Evolutionary conservation across 2,797 vertebrate genomes (phyloP).

Genomic region (Leuciscus waleckii): DNA sequence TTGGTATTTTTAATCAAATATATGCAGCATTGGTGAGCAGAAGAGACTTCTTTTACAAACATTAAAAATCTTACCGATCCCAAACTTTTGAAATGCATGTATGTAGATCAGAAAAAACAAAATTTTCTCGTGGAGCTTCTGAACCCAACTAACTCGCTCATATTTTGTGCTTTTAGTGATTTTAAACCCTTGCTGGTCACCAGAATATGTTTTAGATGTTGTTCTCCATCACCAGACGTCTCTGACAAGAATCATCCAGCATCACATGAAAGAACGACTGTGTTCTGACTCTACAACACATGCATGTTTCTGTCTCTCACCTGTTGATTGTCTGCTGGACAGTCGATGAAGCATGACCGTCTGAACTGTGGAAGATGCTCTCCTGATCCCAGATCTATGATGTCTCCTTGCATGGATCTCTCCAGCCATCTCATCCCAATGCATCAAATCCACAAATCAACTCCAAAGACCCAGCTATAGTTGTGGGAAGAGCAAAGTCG

Average conservation of each 20-base stretch:
- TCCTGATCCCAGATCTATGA: constrained; percentile 62
- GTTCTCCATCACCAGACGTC: neutral
- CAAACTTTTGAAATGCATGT: neutral
- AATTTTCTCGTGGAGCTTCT: too few species aligned
- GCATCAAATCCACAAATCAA: constrained; percentile 12
- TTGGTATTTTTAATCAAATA: too few species aligned
- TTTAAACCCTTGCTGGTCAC: neutral
- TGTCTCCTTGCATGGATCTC: constrained; percentile 69
- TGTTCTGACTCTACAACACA: too few species aligned
- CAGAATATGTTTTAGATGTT: neutral
- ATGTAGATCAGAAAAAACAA: too few species aligned
- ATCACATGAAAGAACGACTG: neutral
- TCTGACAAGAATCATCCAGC: neutral
- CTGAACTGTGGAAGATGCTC: constrained; percentile 13
- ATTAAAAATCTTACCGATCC: too few species aligned
- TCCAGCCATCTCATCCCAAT: constrained; percentile 68
- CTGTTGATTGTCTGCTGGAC: constrained; percentile 29
- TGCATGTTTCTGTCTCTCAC: constrained; percentile 41
- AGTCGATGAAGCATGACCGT: constrained; percentile 1
- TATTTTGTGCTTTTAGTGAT: neutral
- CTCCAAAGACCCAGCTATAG: neutral
- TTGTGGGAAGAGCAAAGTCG: neutral
- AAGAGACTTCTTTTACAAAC: too few species aligned
- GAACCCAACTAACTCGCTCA: too few species aligned
- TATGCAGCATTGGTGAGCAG: too few species aligned